Base-by-base conservation (phyloP, 2,113 vertebrate genomes). In the Fregata magnificens region DNA sequence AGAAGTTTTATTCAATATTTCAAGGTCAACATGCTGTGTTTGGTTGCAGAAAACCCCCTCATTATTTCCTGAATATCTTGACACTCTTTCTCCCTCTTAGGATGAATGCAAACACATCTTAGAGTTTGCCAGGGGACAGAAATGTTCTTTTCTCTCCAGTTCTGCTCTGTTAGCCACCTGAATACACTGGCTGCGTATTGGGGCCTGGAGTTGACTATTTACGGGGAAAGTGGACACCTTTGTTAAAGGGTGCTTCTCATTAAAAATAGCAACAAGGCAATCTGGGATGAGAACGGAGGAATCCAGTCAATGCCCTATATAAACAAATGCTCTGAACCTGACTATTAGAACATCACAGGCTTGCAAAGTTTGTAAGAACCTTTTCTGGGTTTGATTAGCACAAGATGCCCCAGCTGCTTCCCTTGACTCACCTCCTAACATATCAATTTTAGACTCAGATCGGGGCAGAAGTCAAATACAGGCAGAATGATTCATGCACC, bases 401-500 rank as follows among this genome's bases (percentile, higher is more conserved):
- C 26, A 44, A 86, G 50, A 47, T 2, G 4, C 40, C 15, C 38
- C 70, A 82, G 34, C 52, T 86, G 21, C 77, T 72, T 82, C 40
- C 81, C 52, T 88, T 86, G 65, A 74, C 66, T 89, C 80, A 69
- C 69, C 56, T 92, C 69, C 80, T 55, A 74, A 78, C 29, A 18
- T 69, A 66, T 15, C 1, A 40, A 79, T 94, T 87, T 91, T 86
- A 67, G 61, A 70, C 78, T 95, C 45, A 91, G 89, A 96, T 34
- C 18, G 5, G 71, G 67, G 49, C 92, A 97, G 59, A 94, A 96
- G 82, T 95, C 84, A 90, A 83, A 92, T 50, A 66, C n/a, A 86
- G n/a, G 55, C 56, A 91, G 32, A 11, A 31, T 92, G 93, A 92
- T 94, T 97, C 93, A 91, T 14, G 11, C 66, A n/a, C 56, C 56